Conservation (phyloP, 2,113 vertebrate species). For the Indicator indicator region DNA sequence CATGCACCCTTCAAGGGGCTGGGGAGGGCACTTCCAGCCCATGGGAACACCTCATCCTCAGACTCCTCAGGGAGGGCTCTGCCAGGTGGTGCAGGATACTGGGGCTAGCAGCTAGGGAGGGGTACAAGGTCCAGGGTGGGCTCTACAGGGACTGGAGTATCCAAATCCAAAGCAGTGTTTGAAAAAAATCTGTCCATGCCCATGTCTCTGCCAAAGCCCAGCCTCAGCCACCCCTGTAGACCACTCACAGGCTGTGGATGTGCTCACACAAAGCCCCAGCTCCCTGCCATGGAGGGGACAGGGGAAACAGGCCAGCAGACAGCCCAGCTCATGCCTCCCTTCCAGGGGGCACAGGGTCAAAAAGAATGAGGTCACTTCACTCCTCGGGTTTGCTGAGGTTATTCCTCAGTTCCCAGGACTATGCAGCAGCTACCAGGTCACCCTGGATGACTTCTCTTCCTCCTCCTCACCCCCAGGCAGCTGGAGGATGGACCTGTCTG, state of each 20-base stretch:
- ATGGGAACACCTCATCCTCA: fast-evolving
- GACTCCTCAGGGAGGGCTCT: fast-evolving
- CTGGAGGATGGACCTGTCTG: neutral
- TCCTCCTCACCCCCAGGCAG: neutral
- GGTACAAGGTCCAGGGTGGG: fast-evolving
- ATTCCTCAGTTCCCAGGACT: neutral
- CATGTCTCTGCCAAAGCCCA: neutral
- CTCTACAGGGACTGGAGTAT: fast-evolving
- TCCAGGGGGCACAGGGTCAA: neutral
- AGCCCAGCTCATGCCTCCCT: neutral
- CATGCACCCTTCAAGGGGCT: fast-evolving
- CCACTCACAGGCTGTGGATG: fast-evolving
- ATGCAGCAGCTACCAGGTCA: neutral
- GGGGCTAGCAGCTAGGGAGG: neutral
- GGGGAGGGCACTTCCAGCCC: neutral
- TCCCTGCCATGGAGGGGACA: fast-evolving
- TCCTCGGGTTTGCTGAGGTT: neutral
- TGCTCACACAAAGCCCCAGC: fast-evolving
- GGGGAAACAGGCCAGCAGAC: neutral
- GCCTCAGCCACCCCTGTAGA: neutral
- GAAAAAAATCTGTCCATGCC: neutral
- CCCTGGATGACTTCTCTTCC: neutral
- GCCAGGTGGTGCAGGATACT: neutral
- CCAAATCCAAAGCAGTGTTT: neutral
- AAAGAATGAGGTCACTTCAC: neutral